Base-by-base conservation (phyloP, 2,888 invertebrate species). In the Theretra japonica region DNA sequence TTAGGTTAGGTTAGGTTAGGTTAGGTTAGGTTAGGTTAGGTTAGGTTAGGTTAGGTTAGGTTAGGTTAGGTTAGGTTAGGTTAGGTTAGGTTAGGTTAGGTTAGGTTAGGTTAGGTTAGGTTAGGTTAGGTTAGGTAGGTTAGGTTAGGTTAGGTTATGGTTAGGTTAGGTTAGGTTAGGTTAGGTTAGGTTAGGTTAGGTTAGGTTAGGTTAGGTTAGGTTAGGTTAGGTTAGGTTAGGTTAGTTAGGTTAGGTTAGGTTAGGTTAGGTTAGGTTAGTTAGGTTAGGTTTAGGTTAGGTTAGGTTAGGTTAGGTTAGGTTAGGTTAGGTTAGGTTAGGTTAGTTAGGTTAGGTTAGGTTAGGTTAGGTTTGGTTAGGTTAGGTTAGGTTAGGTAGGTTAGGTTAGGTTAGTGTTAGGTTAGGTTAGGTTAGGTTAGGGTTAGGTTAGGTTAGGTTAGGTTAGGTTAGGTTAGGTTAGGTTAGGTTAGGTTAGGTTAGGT, bases 191-290 rank as follows among this genome's bases (percentile, higher is more conserved):
- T 76, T 75, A 75, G 30, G 77, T 75, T 77, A 77, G 75, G 75
- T 75, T 74, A 73, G 73, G 74, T 73, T 75, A 74, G 74, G 74
- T 73, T 74, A 71, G 73, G 73, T 73, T 74, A 73, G 73, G 73
- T 74, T 75, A 70, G 73, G 74, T 74, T 73, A 74, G 74, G 74
- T 73, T 74, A 74, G 74, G 75, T 73, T 74, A 74, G 74, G 74
- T 74, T 75, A 72, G 73, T n/a, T n/a, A n/a, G n/a, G n/a, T n/a
- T n/a, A n/a, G n/a, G 75, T 73, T 74, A 72, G 72, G 30, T 30
- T 74, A 73, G 76, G 75, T 77, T 76, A 74, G 75, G 75, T 77
- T 77, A 75, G 76, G 76, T 76, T 76, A 75, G 76, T 74, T 74
- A 74, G 72, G 74, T 74, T 74, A 74, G 73, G 73, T 73, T 75